Percentiles rank a stretch among this genome's conserved stretches.
These are phyloP conservation scores for Strix aluco DNA, from an alignment of 2,113 vertebrate species.

Conservation along the genomic window DNA sequence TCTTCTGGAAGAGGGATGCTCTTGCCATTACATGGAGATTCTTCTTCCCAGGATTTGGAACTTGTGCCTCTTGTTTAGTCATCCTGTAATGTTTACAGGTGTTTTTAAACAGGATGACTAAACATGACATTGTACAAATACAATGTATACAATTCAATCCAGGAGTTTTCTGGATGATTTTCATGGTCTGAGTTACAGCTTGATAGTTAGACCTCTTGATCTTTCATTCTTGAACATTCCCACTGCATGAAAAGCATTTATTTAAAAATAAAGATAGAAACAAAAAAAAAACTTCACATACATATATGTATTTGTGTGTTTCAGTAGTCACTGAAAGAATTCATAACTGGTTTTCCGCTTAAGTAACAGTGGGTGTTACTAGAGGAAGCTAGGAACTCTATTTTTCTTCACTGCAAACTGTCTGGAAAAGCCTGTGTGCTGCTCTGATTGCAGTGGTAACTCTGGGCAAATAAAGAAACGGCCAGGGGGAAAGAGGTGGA, in stretches of 20 bases:
- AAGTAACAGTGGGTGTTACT: not conserved
- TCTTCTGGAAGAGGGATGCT: not conserved
- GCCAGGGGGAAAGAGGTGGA: not conserved
- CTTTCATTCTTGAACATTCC: not conserved
- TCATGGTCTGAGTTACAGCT: not conserved
- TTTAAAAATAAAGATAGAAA: not conserved
- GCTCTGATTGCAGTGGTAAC: slow-evolving; percentile 14
- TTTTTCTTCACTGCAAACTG: not conserved
- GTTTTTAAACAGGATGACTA: not conserved
- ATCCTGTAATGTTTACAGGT: not conserved
- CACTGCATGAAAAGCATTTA: not conserved
- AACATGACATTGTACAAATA: not conserved
- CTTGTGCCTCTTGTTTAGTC: not conserved
- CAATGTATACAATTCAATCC: not conserved
- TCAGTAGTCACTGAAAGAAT: not conserved
- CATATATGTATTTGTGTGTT: not conserved
- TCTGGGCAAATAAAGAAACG: not conserved
- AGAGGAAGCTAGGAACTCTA: not conserved
- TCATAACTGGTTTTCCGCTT: not conserved
- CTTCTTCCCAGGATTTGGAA: not conserved
- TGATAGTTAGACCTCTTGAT: not conserved
- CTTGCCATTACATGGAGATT: not conserved
- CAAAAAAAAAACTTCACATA: not conserved
- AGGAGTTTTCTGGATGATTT: not conserved
- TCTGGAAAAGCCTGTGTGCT: not conserved